Base-by-base conservation (phyloP, 1,140 invertebrate species). In the Anoplolepis gracilipes region DNA sequence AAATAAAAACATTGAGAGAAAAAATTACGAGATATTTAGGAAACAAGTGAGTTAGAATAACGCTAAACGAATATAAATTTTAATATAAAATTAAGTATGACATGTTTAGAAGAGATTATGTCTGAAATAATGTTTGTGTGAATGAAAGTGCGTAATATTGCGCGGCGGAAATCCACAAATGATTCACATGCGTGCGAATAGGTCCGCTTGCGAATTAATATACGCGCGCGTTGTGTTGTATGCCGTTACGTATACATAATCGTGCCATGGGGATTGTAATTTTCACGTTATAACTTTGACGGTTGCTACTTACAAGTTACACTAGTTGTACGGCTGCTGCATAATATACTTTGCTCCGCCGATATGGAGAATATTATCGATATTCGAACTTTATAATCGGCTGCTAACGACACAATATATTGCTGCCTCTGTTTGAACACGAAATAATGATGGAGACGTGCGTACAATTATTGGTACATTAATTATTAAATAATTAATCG, bases 301-400 rank as follows among this genome's bases (percentile, higher is more conserved):
- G 36, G 67, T 84, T 73, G 61, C 64, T 57, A 70, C 67, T 82
- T 84, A 84, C 79, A 84, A 75, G 79, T 84, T 84, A 62, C 46
- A 49, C 36, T 19, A 28, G 69, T 39, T 28, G 33, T 57, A 57
- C 11, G 19, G n/a, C 64, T 19, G 2, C 67, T 28, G 46, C 65
- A 82, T 61, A 82, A 73, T 22, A 13, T 25, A 13, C 22, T 28
- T 16, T 53, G 22, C 22, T 25, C 19, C 64, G 65, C 5, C 78
- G 78, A 70, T 30, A 36, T 65, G n/a, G 33, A 61, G 53, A 28
- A 46, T 75, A 84, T 84, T 84, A 84, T 84, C 69, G 69, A 75
- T 75, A 84, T 39, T 73, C 79, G 6, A 84, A 84, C 55, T 84
- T 39, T 30, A 30, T 62, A 75, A 84, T 75, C 75, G 79, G 79